These are phyloP conservation scores for Rhodinocichla rosea DNA, from an alignment of 2,113 vertebrate species.

Conservation along the genomic window DNA sequence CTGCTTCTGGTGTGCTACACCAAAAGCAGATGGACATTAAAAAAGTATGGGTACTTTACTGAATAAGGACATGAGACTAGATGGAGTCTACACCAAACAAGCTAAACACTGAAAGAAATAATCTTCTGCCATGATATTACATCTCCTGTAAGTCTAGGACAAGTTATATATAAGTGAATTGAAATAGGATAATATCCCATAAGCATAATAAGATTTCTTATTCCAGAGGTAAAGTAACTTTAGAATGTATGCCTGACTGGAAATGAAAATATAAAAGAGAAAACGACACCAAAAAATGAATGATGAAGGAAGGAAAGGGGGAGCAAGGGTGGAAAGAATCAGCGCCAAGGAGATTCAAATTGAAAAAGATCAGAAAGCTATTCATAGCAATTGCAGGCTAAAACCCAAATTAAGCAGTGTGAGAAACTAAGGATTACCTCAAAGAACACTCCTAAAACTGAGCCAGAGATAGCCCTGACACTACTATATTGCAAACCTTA, in stretches of 20 bases:
- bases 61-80: background rate
- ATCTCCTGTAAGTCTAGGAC: background rate
- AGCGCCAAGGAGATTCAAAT: background rate
- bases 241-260: background rate
- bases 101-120: background rate
- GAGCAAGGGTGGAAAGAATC: background rate
- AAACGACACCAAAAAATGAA: background rate
- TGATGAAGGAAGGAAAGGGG: background rate
- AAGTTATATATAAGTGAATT: background rate
- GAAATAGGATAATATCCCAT: background rate
- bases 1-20: background rate
- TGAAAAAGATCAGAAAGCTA: background rate
- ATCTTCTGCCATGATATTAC: background rate
- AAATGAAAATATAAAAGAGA: background rate
- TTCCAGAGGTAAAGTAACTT: background rate
- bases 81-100: background rate
- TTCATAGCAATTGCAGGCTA: background rate
- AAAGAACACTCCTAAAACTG: background rate
- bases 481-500: background rate
- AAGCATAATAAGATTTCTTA: slow-evolving; percentile 10
- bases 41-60: background rate
- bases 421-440: background rate
- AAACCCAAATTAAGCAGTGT: background rate
- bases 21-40: background rate
- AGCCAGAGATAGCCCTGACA: background rate